Conservation (phyloP, 2,888 invertebrate species). For the Hoplodrina blanda region DNA sequence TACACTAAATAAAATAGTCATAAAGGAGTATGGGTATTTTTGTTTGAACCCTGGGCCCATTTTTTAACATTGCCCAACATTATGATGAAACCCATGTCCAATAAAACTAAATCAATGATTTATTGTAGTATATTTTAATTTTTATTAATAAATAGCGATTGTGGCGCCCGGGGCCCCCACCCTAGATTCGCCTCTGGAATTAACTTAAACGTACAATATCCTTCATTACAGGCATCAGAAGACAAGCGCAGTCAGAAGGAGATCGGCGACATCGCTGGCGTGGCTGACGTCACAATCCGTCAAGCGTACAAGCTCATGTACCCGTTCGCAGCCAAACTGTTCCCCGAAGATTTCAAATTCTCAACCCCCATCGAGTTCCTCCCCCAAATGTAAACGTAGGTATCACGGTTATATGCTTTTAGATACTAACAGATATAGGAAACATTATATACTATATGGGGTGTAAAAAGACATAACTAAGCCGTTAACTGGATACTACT, state of each 20-base stretch:
- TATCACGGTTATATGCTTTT: conserved; percentile 20
- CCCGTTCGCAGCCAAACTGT: conserved; percentile 97
- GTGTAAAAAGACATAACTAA: too few species aligned
- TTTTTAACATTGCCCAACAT: too few species aligned
- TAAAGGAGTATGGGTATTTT: too few species aligned
- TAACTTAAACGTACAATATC: neutral
- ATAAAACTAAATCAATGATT: too few species aligned
- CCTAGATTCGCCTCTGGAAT: too few species aligned
- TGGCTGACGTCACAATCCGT: conserved; percentile 99
- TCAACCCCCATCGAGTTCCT: conserved; percentile 98
- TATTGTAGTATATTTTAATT: too few species aligned
- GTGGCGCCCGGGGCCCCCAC: too few species aligned
- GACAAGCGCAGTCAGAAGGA: conserved; percentile 98
- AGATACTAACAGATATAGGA: conserved; percentile 11
- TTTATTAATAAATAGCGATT: too few species aligned
- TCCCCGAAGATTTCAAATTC: conserved; percentile 99
- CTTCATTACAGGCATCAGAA: conserved; percentile 94
- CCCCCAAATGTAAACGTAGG: conserved; percentile 93
- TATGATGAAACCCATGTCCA: too few species aligned
- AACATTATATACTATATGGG: neutral
- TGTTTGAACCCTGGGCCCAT: too few species aligned
- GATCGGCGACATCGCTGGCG: conserved; percentile 99
- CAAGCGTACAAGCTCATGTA: conserved; percentile 99
- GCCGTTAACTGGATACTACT: too few species aligned
- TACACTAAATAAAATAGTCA: too few species aligned